Percentiles rank a stretch among this genome's conserved stretches.
Conservation (phyloP, 1,140 invertebrate species). For the Teleopsis dalmanni region DNA sequence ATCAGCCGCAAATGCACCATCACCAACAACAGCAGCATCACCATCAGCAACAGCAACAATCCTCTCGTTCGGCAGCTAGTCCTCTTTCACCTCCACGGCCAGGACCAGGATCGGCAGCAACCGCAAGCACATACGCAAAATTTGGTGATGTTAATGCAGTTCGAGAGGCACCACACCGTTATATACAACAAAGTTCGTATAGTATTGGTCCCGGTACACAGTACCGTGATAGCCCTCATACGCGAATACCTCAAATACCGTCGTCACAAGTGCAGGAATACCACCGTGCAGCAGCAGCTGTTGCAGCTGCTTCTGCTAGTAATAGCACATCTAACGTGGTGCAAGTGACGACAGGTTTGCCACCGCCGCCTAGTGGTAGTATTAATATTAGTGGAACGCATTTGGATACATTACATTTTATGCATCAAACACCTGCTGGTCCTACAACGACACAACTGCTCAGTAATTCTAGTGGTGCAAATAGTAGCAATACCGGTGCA, state of each 20-base stretch:
- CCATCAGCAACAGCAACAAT: conserved; percentile 27
- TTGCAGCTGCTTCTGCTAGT: conserved; percentile 8
- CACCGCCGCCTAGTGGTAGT: conserved; percentile 2
- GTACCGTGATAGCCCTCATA: conserved; percentile 37
- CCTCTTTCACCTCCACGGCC: conserved; percentile 38
- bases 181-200: conserved; percentile 25
- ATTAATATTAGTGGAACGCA: conserved; percentile 13
- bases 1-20: conserved; percentile 23
- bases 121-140: conserved; percentile 29
- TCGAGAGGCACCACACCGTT: conserved; percentile 29
- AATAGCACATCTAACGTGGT: conserved; percentile 4
- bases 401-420: conserved; percentile 32
- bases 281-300: conserved; percentile 23
- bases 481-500: neutral
- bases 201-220: conserved; percentile 23
- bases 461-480: conserved; percentile 16
- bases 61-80: conserved; percentile 36
- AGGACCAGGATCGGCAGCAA: conserved; percentile 29
- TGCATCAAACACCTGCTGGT: conserved; percentile 18
- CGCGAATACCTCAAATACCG: conserved; percentile 34
- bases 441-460: conserved; percentile 13
- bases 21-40: conserved; percentile 24
- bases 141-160: conserved; percentile 24
- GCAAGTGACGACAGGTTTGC: conserved; percentile 5
- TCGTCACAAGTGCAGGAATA: conserved; percentile 30